Evolutionary conservation across 1,140 invertebrate species (phyloP).

Genomic region (Rhizoglyphus robini): DNA sequence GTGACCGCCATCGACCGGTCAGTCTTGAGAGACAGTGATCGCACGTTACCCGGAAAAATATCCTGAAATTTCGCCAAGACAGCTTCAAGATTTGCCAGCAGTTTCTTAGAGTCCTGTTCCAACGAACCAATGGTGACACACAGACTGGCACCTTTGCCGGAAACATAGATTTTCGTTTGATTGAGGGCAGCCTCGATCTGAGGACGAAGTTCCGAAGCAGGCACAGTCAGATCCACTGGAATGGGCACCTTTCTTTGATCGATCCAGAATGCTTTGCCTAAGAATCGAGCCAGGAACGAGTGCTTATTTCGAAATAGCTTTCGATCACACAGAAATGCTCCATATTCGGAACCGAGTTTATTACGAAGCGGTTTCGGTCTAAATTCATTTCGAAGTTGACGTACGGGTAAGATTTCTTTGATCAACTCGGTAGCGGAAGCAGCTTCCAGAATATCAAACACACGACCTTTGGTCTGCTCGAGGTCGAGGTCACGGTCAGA

Average conservation of each 20-base stretch:
- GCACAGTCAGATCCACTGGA: not conserved
- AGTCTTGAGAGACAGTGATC: slow-evolving; percentile 3
- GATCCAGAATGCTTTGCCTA: slow-evolving; percentile 19
- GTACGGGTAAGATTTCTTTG: slow-evolving; percentile 12
- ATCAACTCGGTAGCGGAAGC: not conserved
- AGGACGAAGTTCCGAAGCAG: not conserved
- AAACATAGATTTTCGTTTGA: not conserved
- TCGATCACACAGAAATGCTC: slow-evolving; percentile 6
- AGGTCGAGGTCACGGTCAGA: slow-evolving; percentile 5
- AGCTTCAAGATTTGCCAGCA: not conserved
- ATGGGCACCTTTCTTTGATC: slow-evolving; percentile 16
- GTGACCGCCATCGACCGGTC: not conserved
- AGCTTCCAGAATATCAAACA: not conserved
- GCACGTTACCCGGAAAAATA: not conserved
- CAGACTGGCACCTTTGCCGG: not conserved
- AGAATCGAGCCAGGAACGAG: not conserved
- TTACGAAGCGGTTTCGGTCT: not conserved
- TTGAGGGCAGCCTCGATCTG: slow-evolving; percentile 2
- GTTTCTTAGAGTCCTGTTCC: not conserved
- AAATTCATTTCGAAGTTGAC: slow-evolving; percentile 12
- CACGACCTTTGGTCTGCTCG: slow-evolving; percentile 2
- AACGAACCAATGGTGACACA: not conserved
- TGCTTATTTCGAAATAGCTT: slow-evolving; percentile 16
- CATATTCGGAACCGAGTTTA: not conserved
- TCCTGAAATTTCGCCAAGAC: not conserved